Base-by-base conservation (phyloP, 2,797 vertebrate species). In the Typhlichthys eigenmanni region DNA sequence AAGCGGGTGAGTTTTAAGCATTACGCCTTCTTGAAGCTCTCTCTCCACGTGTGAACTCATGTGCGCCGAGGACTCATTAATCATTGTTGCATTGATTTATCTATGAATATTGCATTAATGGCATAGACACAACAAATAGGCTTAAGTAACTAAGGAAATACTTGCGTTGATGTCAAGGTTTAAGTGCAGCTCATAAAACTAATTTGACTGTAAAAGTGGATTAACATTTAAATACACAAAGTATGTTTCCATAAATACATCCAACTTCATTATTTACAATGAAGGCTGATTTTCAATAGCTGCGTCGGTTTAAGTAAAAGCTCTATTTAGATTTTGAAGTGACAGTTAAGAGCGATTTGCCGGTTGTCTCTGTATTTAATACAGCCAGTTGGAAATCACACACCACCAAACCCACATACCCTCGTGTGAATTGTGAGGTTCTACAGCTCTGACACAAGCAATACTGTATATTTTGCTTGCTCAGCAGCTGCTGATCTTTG, bases 181-280 rank as follows among this genome's bases (percentile, higher is more conserved):
- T 10, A 13, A 5, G 2, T 29, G 19, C n/a, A 48, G 3, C 24
- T 29, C 24, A 4, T 29, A 29, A 29, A 48, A 48, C 1, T 48
- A 11, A n/a, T 48, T 14, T 13, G 1, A 48, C 10, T 48, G 47
- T 13, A 13, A 9, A 43, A 43, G 13, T 34, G 29, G 2, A 34
- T 68, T 67, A 55, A 61, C 17, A 46, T 16, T 38, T 38, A 11
- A 74, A 75, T 66, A 68, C 64, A 78, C 24, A 24, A 56, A 14
- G 43, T 13, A 6, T 16, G 19, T 38, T 56, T 12, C 32, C 54
- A 43, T 34, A n/a, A 64, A 32, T 13, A 54, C 29, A 13, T 46
- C 70, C 62, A 66, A 62, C 47, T 14, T 4, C 51, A 13, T 13
- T n/a, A 55, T 14, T 19, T n/a, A 1, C 14, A 69, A 60, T 0